phyloP scores from a whole-genome alignment of 2,113 vertebrate genomes.

The Prinia subflava region DNA sequence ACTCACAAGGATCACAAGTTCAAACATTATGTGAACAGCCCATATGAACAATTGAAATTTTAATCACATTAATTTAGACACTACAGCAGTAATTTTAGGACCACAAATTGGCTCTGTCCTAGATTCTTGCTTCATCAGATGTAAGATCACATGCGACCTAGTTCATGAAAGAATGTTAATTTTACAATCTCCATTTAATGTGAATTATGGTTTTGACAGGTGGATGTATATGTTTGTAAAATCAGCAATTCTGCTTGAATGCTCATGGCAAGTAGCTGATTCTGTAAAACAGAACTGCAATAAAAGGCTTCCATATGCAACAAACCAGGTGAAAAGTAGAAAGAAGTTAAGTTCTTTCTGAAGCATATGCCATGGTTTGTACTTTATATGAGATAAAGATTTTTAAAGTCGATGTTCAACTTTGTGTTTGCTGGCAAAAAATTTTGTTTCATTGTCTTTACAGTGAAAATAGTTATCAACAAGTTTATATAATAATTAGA shows the following conservation, averaged over 20 bases:
- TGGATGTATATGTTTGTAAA: not conserved
- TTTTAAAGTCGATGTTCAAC: not conserved
- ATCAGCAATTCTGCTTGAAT: not conserved
- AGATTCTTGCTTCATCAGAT: not conserved
- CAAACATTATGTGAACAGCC: not conserved
- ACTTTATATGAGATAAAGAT: not conserved
- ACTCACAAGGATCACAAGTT: not conserved
- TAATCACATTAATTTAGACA: not conserved
- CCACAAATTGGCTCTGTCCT: not conserved
- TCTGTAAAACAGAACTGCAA: not conserved
- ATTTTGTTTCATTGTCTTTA: not conserved
- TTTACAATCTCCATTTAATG: not conserved
- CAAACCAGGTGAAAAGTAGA: not conserved
- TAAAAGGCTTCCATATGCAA: not conserved
- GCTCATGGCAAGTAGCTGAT: not conserved
- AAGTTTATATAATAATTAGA: not conserved
- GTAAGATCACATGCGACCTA: not conserved
- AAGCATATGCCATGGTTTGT: not conserved
- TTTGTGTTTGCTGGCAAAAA: not conserved
- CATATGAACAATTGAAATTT: not conserved
- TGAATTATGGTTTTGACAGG: slow-evolving; percentile 1
- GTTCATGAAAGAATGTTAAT: not conserved
- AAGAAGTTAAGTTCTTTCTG: not conserved
- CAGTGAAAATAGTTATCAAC: not conserved
- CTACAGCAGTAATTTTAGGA: not conserved